phyloP scores from a whole-genome alignment of 2,113 vertebrate genomes.

The Lynx canadensis region DNA sequence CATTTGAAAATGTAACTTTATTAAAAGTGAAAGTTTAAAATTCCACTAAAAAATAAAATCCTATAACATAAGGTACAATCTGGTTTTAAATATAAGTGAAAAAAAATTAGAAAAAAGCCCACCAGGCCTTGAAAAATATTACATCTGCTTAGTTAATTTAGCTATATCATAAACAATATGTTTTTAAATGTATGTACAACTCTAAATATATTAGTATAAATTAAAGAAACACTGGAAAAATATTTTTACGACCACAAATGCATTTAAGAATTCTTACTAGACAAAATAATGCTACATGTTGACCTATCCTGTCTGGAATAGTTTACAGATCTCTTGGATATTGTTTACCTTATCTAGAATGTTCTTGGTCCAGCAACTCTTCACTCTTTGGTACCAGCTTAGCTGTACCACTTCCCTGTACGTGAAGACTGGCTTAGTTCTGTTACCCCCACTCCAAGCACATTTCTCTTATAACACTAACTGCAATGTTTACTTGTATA shows the following conservation, averaged over 20 bases:
- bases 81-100: conserved; percentile 26
- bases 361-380: neutral
- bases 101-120: neutral
- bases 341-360: neutral
- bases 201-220: neutral
- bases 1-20: neutral
- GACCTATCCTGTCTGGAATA: neutral
- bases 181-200: neutral
- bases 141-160: conserved; percentile 1
- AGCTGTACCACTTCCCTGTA: neutral
- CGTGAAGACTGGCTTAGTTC: neutral
- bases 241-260: neutral
- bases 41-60: conserved; percentile 35
- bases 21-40: conserved; percentile 13
- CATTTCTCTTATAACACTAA: neutral
- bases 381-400: neutral
- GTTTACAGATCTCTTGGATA: neutral
- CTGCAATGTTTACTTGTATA: neutral
- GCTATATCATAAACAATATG: neutral
- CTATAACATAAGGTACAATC: neutral
- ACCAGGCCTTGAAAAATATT: neutral
- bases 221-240: neutral
- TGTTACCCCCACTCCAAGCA: neutral
- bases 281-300: neutral
- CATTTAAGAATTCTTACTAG: neutral